Conservation (phyloP, 2,113 vertebrate genomes). For the Lanius collurio region DNA sequence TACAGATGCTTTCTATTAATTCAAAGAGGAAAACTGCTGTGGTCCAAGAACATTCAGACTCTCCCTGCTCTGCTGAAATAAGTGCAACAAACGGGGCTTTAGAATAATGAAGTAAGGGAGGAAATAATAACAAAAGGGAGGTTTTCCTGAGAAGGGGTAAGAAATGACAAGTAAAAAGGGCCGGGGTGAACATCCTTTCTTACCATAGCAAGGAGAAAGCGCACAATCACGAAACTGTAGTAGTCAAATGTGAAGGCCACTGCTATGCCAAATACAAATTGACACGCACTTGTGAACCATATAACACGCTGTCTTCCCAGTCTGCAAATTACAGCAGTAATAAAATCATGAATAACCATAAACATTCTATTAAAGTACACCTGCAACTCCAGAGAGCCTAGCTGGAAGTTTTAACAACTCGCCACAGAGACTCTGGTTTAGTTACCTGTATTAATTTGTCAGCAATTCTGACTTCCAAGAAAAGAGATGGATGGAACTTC, state of each 20-base stretch:
- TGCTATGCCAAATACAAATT: conserved; percentile 83
- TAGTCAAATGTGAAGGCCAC: conserved; percentile 87
- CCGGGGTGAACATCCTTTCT: conserved; percentile 48
- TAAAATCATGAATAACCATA: background rate
- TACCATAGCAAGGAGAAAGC: conserved; percentile 91
- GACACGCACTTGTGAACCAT: conserved; percentile 82
- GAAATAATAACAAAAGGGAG: conserved; percentile 31
- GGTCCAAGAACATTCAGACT: conserved; percentile 60
- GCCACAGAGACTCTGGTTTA: background rate
- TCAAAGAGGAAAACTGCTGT: conserved; percentile 61
- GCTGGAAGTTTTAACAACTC: background rate
- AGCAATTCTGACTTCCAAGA: background rate
- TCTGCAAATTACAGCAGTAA: conserved; percentile 68
- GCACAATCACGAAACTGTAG: conserved; percentile 81
- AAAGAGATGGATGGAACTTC: background rate
- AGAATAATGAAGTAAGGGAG: conserved; percentile 42
- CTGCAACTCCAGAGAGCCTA: background rate
- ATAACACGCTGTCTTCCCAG: conserved; percentile 84
- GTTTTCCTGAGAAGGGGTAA: conserved; percentile 35
- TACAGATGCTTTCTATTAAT: conserved; percentile 52
- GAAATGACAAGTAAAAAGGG: background rate
- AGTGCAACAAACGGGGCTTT: conserved; percentile 63
- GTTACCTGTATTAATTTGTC: background rate
- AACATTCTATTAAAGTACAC: background rate
- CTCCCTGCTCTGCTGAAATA: conserved; percentile 64